Base-by-base conservation (phyloP, 1,140 invertebrate genomes). In the Musca domestica region DNA sequence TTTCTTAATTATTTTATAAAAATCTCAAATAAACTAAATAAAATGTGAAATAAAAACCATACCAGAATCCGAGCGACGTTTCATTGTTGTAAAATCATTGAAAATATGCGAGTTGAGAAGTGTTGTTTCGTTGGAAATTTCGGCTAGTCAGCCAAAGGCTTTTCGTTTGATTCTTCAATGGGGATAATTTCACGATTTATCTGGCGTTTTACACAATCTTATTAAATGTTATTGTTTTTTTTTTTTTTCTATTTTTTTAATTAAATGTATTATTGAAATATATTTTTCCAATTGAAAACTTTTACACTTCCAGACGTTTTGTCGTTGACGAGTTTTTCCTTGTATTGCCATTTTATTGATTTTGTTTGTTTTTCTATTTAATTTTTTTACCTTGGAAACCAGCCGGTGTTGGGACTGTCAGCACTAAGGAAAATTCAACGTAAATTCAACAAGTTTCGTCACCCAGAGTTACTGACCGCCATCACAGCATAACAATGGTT, bases 401-500 rank as follows among this genome's bases (percentile, higher is more conserved):
- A 41, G 34, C 5, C 34, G 54, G 64, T 64, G 67, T 41, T 34
- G 47, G 23, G 12, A 41, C 34, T 34, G 19, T 30, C 17, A 12
- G 7, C 6, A 61, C 15, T 46, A 46, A 49, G 23, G 46, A n/a
- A 63, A 61, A 61, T 15, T 7, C 25, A 49, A 51, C 14, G 41
- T 48, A 25, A 67, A 14, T 23, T 30, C 41, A 68, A 61, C 17
- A 69, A 69, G 19, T 48, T 65, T 65, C 25, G 5, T 66, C 48
- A 34, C 5, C 49, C 30, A 30, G 22, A 49, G 63, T 49, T 27
- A 66, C 65, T 22, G 34, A 25, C 19, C 49, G 49, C 49, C 3
- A 4, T n/a, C 9, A 48, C 14, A 51, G 2, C n/a, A n/a, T 49
- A 77, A 72, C 65, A 74, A 75, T 73, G 68, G 80, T 73, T 68